Conservation (phyloP, 2,113 vertebrate genomes). For the Sigmodon hispidus region DNA sequence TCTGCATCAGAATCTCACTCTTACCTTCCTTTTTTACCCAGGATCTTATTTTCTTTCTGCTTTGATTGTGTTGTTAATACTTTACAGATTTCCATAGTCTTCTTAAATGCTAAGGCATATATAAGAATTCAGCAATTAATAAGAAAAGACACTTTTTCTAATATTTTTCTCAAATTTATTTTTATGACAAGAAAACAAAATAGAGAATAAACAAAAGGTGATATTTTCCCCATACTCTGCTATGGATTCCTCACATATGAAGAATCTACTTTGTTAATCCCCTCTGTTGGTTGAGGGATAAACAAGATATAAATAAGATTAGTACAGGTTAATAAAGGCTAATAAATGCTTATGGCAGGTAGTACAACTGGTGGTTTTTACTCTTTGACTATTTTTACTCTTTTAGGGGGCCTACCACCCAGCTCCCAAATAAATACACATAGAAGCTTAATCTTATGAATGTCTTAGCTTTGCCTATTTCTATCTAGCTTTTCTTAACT, state of each 20-base stretch:
- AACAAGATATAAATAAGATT: background rate
- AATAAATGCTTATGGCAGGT: background rate
- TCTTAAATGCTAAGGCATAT: background rate
- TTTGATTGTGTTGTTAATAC: background rate
- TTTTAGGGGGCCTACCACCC: too few species aligned
- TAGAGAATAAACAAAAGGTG: background rate
- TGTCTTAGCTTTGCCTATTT: too few species aligned
- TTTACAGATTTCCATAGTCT: background rate
- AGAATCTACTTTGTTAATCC: background rate
- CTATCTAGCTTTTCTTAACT: too few species aligned
- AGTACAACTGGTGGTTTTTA: background rate
- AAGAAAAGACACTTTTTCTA: constrained; percentile 37
- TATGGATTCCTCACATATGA: background rate
- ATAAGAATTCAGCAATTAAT: background rate
- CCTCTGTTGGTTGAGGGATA: background rate
- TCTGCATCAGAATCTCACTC: background rate
- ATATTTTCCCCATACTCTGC: background rate
- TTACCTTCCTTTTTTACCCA: constrained; percentile 25
- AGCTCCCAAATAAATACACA: too few species aligned
- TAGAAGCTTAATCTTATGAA: too few species aligned
- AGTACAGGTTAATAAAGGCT: background rate
- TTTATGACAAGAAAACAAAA: constrained; percentile 1
- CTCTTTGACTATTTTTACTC: too few species aligned
- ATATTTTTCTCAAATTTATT: constrained; percentile 23
- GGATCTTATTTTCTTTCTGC: background rate